Conservation (phyloP, 1,140 invertebrate genomes). For the Bombus pyrosoma region DNA sequence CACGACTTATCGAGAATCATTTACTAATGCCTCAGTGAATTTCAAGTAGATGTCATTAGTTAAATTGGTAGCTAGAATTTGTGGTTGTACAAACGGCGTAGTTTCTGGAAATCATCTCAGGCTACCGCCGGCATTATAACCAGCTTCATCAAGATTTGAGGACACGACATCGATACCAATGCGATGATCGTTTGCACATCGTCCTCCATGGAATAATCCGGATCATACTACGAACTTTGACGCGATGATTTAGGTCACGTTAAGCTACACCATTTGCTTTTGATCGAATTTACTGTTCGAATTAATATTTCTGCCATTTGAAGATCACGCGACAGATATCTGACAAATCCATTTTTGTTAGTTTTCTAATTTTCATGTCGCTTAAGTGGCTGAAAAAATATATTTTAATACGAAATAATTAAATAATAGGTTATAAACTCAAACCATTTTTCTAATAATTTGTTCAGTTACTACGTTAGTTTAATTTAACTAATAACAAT, state of each 20-base stretch:
- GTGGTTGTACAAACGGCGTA: neutral
- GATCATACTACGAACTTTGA: slow-evolving; percentile 5
- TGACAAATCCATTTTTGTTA: neutral
- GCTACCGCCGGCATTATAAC: neutral
- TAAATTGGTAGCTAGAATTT: neutral
- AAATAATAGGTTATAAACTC: no score
- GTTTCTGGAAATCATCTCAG: neutral
- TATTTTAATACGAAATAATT: neutral
- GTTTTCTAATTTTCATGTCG: neutral
- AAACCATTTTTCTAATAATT: neutral
- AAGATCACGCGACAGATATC: neutral
- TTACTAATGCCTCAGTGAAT: neutral
- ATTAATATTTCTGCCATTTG: neutral
- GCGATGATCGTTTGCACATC: neutral
- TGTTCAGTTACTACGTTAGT: neutral
- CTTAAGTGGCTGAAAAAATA: neutral
- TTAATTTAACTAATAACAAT: neutral
- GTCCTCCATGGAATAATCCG: slow-evolving; percentile 2
- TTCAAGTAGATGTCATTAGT: neutral
- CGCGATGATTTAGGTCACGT: slow-evolving; percentile 5
- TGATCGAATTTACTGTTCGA: neutral
- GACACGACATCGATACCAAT: slow-evolving; percentile 9
- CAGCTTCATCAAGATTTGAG: slow-evolving; percentile 25
- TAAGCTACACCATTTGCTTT: neutral
- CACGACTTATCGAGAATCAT: neutral